These are phyloP conservation scores for Harpalus rubripes DNA, from an alignment of 2,888 invertebrate genomes.

Conservation along the genomic window DNA sequence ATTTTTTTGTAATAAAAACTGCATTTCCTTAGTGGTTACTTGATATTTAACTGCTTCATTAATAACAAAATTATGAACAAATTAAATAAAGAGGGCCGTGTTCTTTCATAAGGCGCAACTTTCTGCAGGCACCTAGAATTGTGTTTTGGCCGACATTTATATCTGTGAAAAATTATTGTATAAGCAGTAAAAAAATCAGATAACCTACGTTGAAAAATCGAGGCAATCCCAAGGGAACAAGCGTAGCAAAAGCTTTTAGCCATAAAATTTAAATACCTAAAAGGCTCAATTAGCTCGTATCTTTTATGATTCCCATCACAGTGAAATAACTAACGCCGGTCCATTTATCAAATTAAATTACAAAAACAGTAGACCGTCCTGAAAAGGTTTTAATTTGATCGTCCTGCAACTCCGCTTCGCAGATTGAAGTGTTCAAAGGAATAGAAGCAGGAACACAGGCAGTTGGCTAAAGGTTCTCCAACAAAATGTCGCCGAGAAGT, in stretches of 20 bases:
- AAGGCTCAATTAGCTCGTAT: slow-evolving; percentile 46
- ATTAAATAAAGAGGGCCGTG: too few species aligned
- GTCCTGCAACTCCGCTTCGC: slow-evolving; percentile 22
- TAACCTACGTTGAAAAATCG: slow-evolving; percentile 6
- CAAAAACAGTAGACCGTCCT: slow-evolving; percentile 48
- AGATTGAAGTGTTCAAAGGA: slow-evolving; percentile 52
- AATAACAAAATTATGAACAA: too few species aligned
- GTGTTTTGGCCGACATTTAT: too few species aligned
- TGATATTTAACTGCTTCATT: too few species aligned
- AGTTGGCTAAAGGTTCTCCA: slow-evolving; percentile 30
- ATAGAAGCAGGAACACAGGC: background rate
- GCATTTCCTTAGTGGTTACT: too few species aligned
- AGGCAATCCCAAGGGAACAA: slow-evolving; percentile 21
- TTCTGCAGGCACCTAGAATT: too few species aligned
- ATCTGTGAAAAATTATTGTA: background rate
- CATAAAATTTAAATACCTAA: slow-evolving; percentile 53
- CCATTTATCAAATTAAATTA: slow-evolving; percentile 61
- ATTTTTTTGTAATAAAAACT: too few species aligned
- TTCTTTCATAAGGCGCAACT: too few species aligned
- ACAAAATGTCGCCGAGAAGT: slow-evolving; percentile 21
- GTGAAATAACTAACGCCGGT: slow-evolving; percentile 54
- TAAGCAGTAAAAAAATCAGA: slow-evolving; percentile 12
- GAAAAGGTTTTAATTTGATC: slow-evolving; percentile 42
- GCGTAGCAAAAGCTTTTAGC: slow-evolving; percentile 34
- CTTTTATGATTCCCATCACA: slow-evolving; percentile 51